Percentiles rank a stretch among this genome's conserved stretches.
Conservation (phyloP, 2,888 invertebrate species). For the Entomobrya multifasciata region DNA sequence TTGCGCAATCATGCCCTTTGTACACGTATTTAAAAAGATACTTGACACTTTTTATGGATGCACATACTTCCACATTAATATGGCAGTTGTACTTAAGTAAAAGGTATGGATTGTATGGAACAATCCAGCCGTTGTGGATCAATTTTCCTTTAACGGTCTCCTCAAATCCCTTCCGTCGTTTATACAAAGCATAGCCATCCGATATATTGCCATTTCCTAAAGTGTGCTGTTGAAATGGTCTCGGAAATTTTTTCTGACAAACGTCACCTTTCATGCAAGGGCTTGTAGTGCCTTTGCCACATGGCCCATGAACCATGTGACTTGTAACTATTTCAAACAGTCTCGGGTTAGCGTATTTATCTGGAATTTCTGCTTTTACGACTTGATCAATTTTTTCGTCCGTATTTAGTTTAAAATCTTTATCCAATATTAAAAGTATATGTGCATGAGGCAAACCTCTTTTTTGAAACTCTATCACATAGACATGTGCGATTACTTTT, state of each 20-base stretch:
- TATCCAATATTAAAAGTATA: slow-evolving; percentile 73
- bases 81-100: slow-evolving; percentile 80
- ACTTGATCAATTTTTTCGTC: slow-evolving; percentile 72
- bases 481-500: slow-evolving; percentile 42
- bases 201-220: no score
- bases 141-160: slow-evolving; percentile 1
- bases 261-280: neutral
- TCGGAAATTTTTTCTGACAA: neutral
- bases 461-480: slow-evolving; percentile 80
- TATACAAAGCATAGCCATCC: neutral
- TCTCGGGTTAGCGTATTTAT: slow-evolving; percentile 62
- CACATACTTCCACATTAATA: slow-evolving; percentile 81
- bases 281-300: slow-evolving; percentile 36
- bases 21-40: slow-evolving; percentile 79
- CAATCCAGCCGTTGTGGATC: slow-evolving; percentile 80
- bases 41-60: slow-evolving; percentile 70
- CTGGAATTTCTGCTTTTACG: slow-evolving; percentile 77
- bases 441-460: slow-evolving; percentile 77
- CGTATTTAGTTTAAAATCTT: slow-evolving; percentile 63
- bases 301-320: slow-evolving; percentile 79
- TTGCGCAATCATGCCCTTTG: slow-evolving; percentile 78
- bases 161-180: neutral
- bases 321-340: slow-evolving; percentile 64
- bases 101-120: slow-evolving; percentile 81
- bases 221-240: no score